Evolutionary conservation across 1,140 invertebrate genomes (phyloP).

Genomic region (Helicoverpa armigera): DNA sequence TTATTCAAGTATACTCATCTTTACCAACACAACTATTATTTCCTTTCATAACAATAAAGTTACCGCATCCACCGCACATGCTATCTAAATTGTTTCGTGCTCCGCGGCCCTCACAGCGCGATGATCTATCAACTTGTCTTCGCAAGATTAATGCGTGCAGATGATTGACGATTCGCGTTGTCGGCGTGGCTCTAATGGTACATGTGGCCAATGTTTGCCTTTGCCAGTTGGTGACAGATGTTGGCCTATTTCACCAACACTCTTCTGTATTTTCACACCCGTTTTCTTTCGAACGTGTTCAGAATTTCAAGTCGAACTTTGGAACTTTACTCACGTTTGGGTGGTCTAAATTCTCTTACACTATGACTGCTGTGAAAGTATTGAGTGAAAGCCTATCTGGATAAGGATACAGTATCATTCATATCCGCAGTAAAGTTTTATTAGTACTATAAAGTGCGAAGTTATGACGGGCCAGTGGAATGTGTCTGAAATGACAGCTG

Average conservation of each 20-base stretch:
- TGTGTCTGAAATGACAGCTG: not conserved
- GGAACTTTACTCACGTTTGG: not conserved
- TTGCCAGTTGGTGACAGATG: constrained; percentile 34
- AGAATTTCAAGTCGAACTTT: constrained; percentile 1
- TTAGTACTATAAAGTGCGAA: constrained; percentile 1
- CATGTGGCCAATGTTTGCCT: constrained; percentile 70
- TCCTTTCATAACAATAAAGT: not conserved
- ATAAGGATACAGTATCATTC: not conserved
- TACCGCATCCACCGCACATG: constrained; percentile 63
- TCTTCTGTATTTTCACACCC: constrained; percentile 23
- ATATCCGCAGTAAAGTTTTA: constrained; percentile 4
- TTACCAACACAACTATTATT: not conserved
- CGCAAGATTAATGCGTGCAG: constrained; percentile 85
- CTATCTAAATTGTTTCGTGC: constrained; percentile 49
- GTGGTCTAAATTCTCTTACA: not conserved
- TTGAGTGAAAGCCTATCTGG: constrained; percentile 5
- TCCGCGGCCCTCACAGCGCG: constrained; percentile 61
- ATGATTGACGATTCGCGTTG: constrained; percentile 85
- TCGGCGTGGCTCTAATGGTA: constrained; percentile 78
- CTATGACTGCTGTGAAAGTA: not conserved
- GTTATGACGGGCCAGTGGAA: not conserved
- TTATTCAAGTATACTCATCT: not conserved
- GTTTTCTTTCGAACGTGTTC: constrained; percentile 10
- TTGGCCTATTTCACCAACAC: constrained; percentile 16
- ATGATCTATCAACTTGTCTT: constrained; percentile 86